phyloP scores from a whole-genome alignment of 2,888 invertebrate genomes.

The Chymomyza amoena region DNA sequence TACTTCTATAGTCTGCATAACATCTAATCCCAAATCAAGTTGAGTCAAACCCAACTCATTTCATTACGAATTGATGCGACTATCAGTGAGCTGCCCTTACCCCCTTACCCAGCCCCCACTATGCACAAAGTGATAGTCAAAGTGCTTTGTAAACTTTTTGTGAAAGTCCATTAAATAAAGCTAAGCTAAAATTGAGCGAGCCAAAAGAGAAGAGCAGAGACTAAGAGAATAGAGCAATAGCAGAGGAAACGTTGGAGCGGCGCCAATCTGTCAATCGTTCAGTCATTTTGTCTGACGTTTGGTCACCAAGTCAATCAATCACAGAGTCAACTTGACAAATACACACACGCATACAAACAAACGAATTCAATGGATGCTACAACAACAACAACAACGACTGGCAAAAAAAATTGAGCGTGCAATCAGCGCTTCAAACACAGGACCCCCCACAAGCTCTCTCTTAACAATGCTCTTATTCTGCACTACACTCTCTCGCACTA shows the following conservation, averaged over 20 bases:
- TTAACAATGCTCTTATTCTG: too few species aligned
- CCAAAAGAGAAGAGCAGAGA: neutral
- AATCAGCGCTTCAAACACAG: neutral
- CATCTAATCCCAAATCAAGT: neutral
- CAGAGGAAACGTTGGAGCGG: neutral
- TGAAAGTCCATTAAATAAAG: slow-evolving; percentile 55
- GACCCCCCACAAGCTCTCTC: too few species aligned
- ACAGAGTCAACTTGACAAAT: slow-evolving; percentile 16
- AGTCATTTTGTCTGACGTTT: slow-evolving; percentile 30
- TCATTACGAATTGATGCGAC: neutral
- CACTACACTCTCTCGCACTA: too few species aligned
- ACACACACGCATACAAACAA: neutral
- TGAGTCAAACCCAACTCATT: neutral
- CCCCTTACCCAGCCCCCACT: neutral
- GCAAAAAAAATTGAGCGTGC: slow-evolving; percentile 2
- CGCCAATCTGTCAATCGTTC: slow-evolving; percentile 26
- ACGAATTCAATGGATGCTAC: neutral
- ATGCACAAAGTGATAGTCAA: slow-evolving; percentile 30
- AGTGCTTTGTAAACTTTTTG: slow-evolving; percentile 34
- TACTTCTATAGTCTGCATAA: too few species aligned
- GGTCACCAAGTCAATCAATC: slow-evolving; percentile 49
- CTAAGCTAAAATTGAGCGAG: slow-evolving; percentile 43
- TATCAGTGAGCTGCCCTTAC: neutral
- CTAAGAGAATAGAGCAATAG: neutral
- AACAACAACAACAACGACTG: neutral